These are phyloP conservation scores for Loxodonta africana DNA, from an alignment of 2,113 vertebrate species.

Conservation along the genomic window DNA sequence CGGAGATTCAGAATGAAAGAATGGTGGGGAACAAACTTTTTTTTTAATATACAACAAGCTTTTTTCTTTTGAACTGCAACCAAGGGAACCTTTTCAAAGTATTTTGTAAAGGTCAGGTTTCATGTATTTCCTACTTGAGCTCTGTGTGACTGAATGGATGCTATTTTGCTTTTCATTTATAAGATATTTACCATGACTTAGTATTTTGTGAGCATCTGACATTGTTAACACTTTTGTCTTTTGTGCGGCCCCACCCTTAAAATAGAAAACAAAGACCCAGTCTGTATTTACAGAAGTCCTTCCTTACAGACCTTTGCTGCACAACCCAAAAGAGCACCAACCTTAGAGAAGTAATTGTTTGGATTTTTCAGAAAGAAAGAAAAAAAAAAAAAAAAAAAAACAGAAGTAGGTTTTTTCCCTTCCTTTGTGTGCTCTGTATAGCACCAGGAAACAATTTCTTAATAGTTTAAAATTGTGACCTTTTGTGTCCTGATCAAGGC, in stretches of 20 bases:
- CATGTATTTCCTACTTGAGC: conserved; percentile 82
- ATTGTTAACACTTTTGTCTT: conserved; percentile 69
- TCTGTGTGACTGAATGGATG: conserved; percentile 80
- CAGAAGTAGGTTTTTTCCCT: background rate
- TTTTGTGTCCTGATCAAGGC: background rate
- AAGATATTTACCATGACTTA: conserved; percentile 79
- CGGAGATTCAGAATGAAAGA: conserved; percentile 64
- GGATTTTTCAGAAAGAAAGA: background rate
- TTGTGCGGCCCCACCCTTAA: conserved; percentile 45
- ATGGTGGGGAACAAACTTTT: conserved; percentile 19
- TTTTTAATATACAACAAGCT: conserved; percentile 47
- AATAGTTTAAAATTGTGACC: conserved; percentile 26
- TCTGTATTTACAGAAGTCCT: conserved; percentile 28
- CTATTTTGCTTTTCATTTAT: conserved; percentile 80
- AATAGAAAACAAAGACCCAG: conserved; percentile 56
- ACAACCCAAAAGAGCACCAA: conserved; percentile 24
- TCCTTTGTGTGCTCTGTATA: background rate
- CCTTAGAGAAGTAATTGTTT: conserved; percentile 67
- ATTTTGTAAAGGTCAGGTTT: conserved; percentile 85
- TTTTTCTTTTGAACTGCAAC: conserved; percentile 53
- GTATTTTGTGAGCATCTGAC: conserved; percentile 73
- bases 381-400: background rate
- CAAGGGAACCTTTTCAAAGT: conserved; percentile 75
- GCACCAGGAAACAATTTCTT: background rate
- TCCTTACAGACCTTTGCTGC: background rate